These are phyloP conservation scores for human DNA, from an alignment of 2,113 vertebrate species.

Conservation along the genomic window GRCh38 chr15:33089501-33090000, in stretches of 20 bases:
- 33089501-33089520: neutral
- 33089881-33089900: neutral
- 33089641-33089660: neutral
- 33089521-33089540: neutral
- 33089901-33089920: rapidly evolving
- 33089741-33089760: neutral
- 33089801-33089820: neutral
- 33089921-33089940: neutral
- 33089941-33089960: neutral
- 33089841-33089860: neutral
- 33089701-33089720: neutral
- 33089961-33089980: neutral
- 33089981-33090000: constrained; percentile 1
- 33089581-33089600: neutral
- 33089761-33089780: neutral
- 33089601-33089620: neutral
- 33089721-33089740: neutral
- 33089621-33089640: neutral
- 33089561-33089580: neutral
- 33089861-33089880: neutral
- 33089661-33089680: constrained; percentile 15
- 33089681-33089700: neutral
- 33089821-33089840: neutral
- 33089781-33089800: neutral
- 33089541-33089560: neutral